Base-by-base conservation (phyloP, 1,140 invertebrate genomes). In the Halesus radiatus region DNA sequence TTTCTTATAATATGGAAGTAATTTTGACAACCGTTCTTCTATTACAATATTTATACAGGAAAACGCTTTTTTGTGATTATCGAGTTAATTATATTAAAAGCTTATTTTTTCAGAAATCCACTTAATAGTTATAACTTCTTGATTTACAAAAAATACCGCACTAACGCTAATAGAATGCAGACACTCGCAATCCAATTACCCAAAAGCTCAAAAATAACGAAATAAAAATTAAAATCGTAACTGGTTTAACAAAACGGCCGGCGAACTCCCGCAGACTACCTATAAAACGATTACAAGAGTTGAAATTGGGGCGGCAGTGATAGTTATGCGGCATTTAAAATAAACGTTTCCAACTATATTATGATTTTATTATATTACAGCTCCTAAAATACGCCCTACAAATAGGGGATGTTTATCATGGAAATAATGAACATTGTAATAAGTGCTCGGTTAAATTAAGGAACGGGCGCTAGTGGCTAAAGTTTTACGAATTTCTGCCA, bases 301-400 rank as follows among this genome's bases (percentile, higher is more conserved):
- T 72, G 45, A 72, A 72, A 72, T 22, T 72, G 45, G 68, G 22
- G 52, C 68, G 16, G 23, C 15, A 3, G 20, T 15, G 22, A 68
- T 68, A 72, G 68, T 72, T 72, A 52, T 72, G 22, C 29, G n/a
- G 70, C 56, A 75, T 58, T 75, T 58, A 75, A 72, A 72, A 22
- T 72, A 72, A 60, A 29, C 23, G 73, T 22, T 68, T 32, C 15
- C 73, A 8, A 32, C 23, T 60, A 37, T 32, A 60, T 75, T 75
- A 75, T 58, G 29, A 72, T 75, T 75, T 75, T 75, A 75, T 75
- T 75, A 60, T 29, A 75, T 58, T 29, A 54, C 23, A 18, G 53
- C 53, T 10, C 5, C 6, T 52, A 45, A 45, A 45, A 7, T 45
- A 13, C 37, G 37, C 10, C 37, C 37, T 45, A 45, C 10, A 45